Evolutionary conservation across 2,888 invertebrate species (phyloP).

Genomic region (Pammene fasciana): DNA sequence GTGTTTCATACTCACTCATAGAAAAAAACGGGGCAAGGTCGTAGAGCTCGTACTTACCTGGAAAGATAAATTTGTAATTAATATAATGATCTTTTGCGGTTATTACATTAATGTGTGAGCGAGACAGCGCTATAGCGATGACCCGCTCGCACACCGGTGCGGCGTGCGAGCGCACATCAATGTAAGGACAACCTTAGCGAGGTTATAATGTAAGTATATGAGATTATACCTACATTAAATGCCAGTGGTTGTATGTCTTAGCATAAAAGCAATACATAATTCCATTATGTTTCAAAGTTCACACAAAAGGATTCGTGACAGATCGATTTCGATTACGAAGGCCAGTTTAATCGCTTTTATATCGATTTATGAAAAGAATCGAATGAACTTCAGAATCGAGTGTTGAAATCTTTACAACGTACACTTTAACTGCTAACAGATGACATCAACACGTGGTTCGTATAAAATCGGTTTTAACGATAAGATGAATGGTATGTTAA

Average conservation of each 20-base stretch:
- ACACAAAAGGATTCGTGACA: slow-evolving; percentile 26
- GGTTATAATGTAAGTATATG: slow-evolving; percentile 14
- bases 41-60: slow-evolving; percentile 56
- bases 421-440: slow-evolving; percentile 29
- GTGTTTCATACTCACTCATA: slow-evolving; percentile 34
- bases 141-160: no score
- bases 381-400: slow-evolving; percentile 14
- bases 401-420: slow-evolving; percentile 30
- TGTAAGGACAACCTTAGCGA: no score
- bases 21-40: slow-evolving; percentile 42
- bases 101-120: no score
- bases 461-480: slow-evolving; percentile 29
- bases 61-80: slow-evolving; percentile 45
- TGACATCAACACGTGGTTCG: slow-evolving; percentile 37
- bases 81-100: slow-evolving; percentile 9
- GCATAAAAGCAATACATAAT: neutral
- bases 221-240: neutral
- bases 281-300: neutral
- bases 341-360: slow-evolving; percentile 16
- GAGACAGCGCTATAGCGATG: no score
- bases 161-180: no score
- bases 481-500: slow-evolving; percentile 34
- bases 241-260: neutral
- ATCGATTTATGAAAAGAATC: slow-evolving; percentile 23
- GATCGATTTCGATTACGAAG: slow-evolving; percentile 14